phyloP scores from a whole-genome alignment of 2,113 vertebrate species.

The Tetrao urogallus region DNA sequence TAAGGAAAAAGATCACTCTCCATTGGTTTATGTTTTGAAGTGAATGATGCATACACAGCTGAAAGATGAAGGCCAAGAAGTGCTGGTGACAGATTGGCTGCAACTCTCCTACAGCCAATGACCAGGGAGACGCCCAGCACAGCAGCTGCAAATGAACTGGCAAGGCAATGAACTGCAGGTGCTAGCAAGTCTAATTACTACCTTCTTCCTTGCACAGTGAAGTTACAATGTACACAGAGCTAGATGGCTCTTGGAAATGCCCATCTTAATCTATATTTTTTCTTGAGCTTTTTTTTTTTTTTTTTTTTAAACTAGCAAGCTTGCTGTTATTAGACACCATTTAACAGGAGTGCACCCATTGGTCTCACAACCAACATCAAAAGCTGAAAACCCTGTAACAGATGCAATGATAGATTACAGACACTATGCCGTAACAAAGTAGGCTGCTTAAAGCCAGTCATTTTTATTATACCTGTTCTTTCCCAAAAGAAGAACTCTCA shows the following conservation, averaged over 20 bases:
- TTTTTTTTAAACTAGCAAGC: no score
- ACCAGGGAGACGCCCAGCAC: not conserved
- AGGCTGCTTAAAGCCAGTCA: not conserved
- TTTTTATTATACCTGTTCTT: conserved; percentile 88
- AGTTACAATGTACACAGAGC: not conserved
- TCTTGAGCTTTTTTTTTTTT: not conserved
- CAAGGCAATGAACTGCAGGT: not conserved
- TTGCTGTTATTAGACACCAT: no score
- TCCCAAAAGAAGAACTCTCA: conserved; percentile 90
- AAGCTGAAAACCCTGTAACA: not conserved
- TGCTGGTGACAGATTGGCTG: not conserved
- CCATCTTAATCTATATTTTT: not conserved
- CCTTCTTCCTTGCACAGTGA: not conserved
- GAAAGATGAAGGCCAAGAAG: not conserved
- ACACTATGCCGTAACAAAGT: not conserved
- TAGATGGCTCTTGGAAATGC: not conserved
- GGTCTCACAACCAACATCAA: not conserved
- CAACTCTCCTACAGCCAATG: not conserved
- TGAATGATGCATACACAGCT: not conserved
- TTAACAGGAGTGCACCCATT: not conserved
- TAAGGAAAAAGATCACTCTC: not conserved
- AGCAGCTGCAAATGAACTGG: not conserved
- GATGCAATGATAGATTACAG: not conserved
- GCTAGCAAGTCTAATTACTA: not conserved
- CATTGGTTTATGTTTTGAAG: not conserved